Conservation (phyloP, 1,140 invertebrate genomes). For the Pseudoatta argentina region DNA sequence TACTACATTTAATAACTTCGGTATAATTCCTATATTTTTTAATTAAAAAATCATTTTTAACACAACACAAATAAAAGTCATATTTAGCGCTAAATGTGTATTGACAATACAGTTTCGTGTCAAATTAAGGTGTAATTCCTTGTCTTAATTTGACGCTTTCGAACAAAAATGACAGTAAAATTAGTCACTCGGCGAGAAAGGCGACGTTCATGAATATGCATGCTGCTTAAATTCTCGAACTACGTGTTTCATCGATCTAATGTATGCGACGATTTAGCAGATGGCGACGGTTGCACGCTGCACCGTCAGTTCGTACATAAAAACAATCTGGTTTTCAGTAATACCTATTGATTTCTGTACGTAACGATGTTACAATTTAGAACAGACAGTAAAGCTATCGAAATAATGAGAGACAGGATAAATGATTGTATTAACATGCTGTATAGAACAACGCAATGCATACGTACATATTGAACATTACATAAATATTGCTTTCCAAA, state of each 20-base stretch:
- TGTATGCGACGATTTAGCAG: constrained; percentile 50
- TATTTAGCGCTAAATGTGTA: background rate
- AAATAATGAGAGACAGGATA: constrained; percentile 31
- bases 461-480: background rate
- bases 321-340: constrained; percentile 35
- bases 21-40: background rate
- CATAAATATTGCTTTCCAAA: constrained; percentile 30
- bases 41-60: background rate
- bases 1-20: background rate
- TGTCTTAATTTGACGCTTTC: background rate
- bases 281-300: background rate
- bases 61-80: background rate
- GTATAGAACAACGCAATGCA: constrained; percentile 11
- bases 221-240: constrained; percentile 50
- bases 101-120: background rate
- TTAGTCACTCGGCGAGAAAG: constrained; percentile 29
- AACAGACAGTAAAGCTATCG: constrained; percentile 39
- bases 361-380: constrained; percentile 26
- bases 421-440: constrained; percentile 48
- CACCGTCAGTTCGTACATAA: constrained; percentile 24
- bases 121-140: background rate
- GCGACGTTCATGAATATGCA: constrained; percentile 51
- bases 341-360: constrained; percentile 11
- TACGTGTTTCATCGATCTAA: constrained; percentile 52
- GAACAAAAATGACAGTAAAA: constrained; percentile 35